phyloP scores from a whole-genome alignment of 2,113 vertebrate species.

The Bujurquina vittata region DNA sequence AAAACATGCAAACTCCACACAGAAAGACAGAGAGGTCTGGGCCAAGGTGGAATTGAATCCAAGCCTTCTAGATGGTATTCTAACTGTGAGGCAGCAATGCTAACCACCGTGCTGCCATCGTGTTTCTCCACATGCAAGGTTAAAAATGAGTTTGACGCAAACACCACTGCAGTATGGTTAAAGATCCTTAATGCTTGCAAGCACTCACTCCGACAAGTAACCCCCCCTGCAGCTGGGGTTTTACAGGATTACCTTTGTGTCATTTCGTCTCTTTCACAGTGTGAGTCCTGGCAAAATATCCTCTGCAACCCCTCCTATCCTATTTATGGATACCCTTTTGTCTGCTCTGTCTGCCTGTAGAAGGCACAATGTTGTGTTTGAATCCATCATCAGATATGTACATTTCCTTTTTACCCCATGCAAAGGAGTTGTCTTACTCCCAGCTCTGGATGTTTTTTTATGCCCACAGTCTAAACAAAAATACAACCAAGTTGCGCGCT shows the following conservation, averaged over 20 bases:
- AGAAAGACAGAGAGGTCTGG: too few species aligned
- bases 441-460: not conserved
- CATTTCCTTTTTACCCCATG: not conserved
- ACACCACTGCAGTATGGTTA: not conserved
- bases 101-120: too few species aligned
- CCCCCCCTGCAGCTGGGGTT: not conserved
- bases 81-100: too few species aligned
- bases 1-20: too few species aligned
- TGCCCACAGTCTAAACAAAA: not conserved
- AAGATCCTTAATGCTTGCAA: conserved; percentile 2
- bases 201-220: not conserved
- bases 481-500: not conserved
- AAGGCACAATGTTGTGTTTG: not conserved
- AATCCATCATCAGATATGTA: not conserved
- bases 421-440: not conserved
- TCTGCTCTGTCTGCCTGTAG: not conserved
- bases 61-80: too few species aligned
- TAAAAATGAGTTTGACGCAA: not conserved
- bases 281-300: conserved; percentile 1
- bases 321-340: conserved; percentile 5
- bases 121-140: not conserved
- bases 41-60: too few species aligned
- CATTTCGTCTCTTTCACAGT: not conserved
- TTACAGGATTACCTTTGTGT: not conserved
- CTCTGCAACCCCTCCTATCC: not conserved